Base-by-base conservation (phyloP, 35 echinoderm and acorn worm genomes). In the Stichopus chloronotus region DNA sequence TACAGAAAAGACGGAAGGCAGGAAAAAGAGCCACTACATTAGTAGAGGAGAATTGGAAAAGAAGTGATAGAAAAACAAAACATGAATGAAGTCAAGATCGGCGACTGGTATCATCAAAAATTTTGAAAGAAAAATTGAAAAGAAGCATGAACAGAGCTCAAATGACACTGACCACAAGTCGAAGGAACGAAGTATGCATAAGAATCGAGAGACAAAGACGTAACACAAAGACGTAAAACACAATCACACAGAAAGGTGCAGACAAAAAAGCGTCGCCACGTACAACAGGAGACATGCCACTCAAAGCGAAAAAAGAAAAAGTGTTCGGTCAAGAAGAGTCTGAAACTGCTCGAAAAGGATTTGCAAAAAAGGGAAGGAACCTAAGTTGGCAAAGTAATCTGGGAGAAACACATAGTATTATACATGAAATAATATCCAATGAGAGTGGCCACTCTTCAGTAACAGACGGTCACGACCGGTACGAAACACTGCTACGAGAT, bases 11-110 rank as follows among this genome's bases (percentile, higher is more conserved):
- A n/a, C 57, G 56, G 20, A 43, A 56, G 9, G 57, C 55, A 5
- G 84, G 84, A 17, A 58, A 87, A 87, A 87, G 59, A 20, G 58
- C 55, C 8, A 87, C 84, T 5, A 87, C 84, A 20, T 20, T 87
- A 57, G 20, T 87, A n/a, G 5, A 43, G 59, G 84, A 87, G 25
- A 87, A 8, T 14, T 87, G 84, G 84, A 61, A 57, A 20, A 87
- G 84, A 14, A 19, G 9, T 5, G 54, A 11, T 87, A 9, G 8
- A 87, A 58, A 87, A 8, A 20, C 20, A 9, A 57, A 58, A 20
- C n/a, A 87, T 9, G 55, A 87, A 87, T 59, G 84, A 87, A 58
- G 12, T 9, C 7, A 17, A 87, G 55, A 43, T 87, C 84, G 5
- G 2, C 57, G 14, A 56, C 84, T 59, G 68, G 68, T 5, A n/a